Base-by-base conservation (phyloP, 2,888 invertebrate species). In the Drosophila maculinotata region DNA sequence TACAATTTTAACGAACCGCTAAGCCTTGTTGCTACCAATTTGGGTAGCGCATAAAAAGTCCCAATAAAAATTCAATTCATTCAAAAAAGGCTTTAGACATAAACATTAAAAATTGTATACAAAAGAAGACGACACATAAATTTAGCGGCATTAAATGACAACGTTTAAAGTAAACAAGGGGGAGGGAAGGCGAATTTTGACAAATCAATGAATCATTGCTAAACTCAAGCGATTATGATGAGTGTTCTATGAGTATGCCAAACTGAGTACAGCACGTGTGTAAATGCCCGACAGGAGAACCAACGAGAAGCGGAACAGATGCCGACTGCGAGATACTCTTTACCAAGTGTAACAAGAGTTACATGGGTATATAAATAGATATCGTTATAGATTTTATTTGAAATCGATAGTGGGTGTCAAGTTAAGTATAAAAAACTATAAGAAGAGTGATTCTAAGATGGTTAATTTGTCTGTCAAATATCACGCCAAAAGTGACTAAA, bases 1-100 rank as follows among this genome's bases (percentile, higher is more conserved):
- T 49, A 33, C 4, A 51, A 47, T 48, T 65, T 75, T 73, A 69
- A 73, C 42, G 53, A 69, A 49, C 76, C 41, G 65, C 70, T 60
- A 69, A 75, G 45, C 70, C 72, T 70, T 41, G 72, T 6, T 15
- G 54, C 77, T 59, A 44, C 84, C 84, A 66, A 65, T 56, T 83
- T 79, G 73, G 87, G 87, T 30, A 64, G 65, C 53, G 51, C 60
- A 64, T 73, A 62, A 58, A 52, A 60, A 47, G 38, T n/a, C 28
- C 15, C 12, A 42, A 69, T 33, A 20, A 8, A 30, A 51, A 14
- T 7, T 17, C 3, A 28, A 41, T 45, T 59, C 69, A 84, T 79
- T 74, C 78, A 65, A 47, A 82, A 71, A 69, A 69, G 79, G 56
- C 57, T 26, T 48, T 41, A 14, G 51, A 79, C 75, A 75, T 69